Percentiles rank a stretch among this genome's conserved stretches.
phyloP scores from a whole-genome alignment of 1,140 invertebrate genomes.

The Telenomus remus region DNA sequence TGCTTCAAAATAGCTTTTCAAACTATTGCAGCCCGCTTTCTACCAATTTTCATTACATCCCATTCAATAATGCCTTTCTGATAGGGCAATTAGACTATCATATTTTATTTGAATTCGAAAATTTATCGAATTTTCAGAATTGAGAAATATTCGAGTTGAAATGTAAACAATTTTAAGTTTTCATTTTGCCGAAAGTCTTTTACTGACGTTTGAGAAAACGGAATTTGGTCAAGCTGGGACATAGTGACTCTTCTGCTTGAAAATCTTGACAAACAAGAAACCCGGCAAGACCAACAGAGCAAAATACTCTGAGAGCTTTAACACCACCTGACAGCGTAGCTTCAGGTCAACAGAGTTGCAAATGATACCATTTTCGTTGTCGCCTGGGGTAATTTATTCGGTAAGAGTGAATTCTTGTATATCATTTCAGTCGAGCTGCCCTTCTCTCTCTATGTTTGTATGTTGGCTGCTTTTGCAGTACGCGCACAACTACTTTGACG shows the following conservation, averaged over 20 bases:
- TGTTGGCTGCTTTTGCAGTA: slow-evolving; percentile 6
- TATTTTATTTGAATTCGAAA: not conserved
- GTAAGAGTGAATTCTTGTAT: slow-evolving; percentile 16
- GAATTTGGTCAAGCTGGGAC: too few relatives aligned
- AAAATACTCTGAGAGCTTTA: not conserved
- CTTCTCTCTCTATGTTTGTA: not conserved
- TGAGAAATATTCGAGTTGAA: too few relatives aligned
- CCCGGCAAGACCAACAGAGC: not conserved
- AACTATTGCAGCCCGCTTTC: not conserved
- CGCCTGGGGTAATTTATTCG: slow-evolving; percentile 16
- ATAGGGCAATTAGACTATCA: not conserved
- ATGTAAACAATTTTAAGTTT: too few relatives aligned
- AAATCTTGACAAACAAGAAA: slow-evolving; percentile 3
- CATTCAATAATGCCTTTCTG: not conserved
- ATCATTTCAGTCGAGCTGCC: slow-evolving; percentile 6
- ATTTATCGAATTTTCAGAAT: too few relatives aligned
- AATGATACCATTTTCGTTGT: slow-evolving; percentile 15
- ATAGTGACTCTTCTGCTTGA: slow-evolving; percentile 3
- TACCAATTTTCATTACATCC: not conserved
- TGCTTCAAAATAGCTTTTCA: not conserved
- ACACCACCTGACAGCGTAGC: not conserved
- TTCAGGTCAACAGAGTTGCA: slow-evolving; percentile 5
- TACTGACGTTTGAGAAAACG: too few relatives aligned
- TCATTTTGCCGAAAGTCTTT: too few relatives aligned
- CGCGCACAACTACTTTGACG: slow-evolving; percentile 16